phyloP scores from a whole-genome alignment of 2,888 invertebrate genomes.

The Heliconius charithonia region DNA sequence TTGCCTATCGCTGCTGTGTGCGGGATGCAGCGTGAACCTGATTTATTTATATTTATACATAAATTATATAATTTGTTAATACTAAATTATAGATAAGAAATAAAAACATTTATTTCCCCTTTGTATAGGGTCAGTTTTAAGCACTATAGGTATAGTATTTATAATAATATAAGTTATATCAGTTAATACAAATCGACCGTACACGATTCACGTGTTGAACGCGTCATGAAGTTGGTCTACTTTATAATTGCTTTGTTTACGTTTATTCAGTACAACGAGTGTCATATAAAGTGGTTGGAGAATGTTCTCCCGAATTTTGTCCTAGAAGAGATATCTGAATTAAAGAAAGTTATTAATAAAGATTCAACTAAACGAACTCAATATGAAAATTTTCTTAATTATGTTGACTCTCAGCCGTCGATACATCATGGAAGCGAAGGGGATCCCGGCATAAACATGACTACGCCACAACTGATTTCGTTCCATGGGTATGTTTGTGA shows the following conservation, averaged over 20 bases:
- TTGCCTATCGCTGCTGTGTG: too few relatives aligned
- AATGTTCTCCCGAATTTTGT: slow-evolving; percentile 57
- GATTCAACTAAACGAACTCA: slow-evolving; percentile 60
- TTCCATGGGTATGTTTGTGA: slow-evolving; percentile 88
- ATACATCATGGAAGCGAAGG: slow-evolving; percentile 58
- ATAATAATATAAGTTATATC: slow-evolving; percentile 4
- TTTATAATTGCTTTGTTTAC: slow-evolving; percentile 60
- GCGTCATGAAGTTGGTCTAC: slow-evolving; percentile 63
- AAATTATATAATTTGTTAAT: too few relatives aligned
- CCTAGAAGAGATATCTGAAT: slow-evolving; percentile 62
- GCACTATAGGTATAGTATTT: neutral
- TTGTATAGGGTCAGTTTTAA: neutral
- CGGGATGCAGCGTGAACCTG: too few relatives aligned
- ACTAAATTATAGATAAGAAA: too few relatives aligned
- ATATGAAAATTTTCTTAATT: slow-evolving; percentile 49
- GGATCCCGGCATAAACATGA: slow-evolving; percentile 68
- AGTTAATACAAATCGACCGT: neutral
- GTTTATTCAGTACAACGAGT: slow-evolving; percentile 58
- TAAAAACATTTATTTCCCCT: neutral
- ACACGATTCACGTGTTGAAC: slow-evolving; percentile 4
- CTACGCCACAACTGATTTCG: slow-evolving; percentile 74
- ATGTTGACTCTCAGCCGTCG: slow-evolving; percentile 59
- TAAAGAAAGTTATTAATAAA: slow-evolving; percentile 66
- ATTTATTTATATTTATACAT: too few relatives aligned
- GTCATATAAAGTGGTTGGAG: slow-evolving; percentile 61